Conservation (phyloP, 2,797 vertebrate species). For the Rhabdomys pumilio region DNA sequence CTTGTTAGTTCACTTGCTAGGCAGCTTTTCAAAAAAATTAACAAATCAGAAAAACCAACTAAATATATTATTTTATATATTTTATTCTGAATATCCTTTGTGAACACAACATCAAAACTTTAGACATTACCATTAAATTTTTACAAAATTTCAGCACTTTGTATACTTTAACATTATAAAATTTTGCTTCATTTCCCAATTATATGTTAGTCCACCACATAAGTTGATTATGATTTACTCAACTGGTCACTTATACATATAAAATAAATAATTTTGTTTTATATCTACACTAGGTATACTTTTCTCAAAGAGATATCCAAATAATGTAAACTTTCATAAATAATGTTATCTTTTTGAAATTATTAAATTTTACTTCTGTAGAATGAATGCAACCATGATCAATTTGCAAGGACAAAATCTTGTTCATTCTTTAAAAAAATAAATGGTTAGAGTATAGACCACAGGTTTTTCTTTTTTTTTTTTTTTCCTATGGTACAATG, state of each 20-base stretch:
- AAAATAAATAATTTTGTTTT: not conserved
- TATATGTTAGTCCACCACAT: too few relatives aligned
- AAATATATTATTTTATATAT: not conserved
- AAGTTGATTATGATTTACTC: not conserved
- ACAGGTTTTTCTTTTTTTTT: not conserved
- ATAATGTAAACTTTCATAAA: not conserved
- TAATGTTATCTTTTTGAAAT: too few relatives aligned
- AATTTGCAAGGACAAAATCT: too few relatives aligned
- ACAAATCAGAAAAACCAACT: not conserved
- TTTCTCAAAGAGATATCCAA: not conserved
- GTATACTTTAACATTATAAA: not conserved
- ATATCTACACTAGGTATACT: fast-evolving
- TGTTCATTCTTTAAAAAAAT: not conserved
- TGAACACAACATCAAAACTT: not conserved
- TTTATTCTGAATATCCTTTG: not conserved
- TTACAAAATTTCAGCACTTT: not conserved
- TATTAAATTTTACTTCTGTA: not conserved
- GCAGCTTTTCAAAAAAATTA: not conserved
- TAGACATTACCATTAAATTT: not conserved
- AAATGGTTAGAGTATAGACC: fast-evolving
- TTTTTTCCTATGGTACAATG: not conserved
- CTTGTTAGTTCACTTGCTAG: not conserved
- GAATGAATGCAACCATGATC: not conserved
- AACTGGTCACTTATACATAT: too few relatives aligned
- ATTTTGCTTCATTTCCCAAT: not conserved